phyloP scores from a whole-genome alignment of 2,797 vertebrate species.

The Naso thynnoides region DNA sequence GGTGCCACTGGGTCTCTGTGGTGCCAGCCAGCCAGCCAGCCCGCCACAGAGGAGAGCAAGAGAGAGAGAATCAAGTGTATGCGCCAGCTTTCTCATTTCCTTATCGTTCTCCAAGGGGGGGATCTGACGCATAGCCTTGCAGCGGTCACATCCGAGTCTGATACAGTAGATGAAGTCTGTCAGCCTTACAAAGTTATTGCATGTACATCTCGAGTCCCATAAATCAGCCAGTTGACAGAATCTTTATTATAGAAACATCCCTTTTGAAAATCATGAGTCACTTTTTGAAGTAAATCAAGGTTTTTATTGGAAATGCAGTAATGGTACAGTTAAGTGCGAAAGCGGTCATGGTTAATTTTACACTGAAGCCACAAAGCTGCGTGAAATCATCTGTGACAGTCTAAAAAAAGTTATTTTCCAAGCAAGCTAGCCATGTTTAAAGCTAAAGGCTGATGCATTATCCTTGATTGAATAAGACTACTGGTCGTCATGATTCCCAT shows the following conservation, averaged over 20 bases:
- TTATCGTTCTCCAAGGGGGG: constrained; percentile 77
- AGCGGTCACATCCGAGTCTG: constrained; percentile 52
- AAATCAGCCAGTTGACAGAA: constrained; percentile 29
- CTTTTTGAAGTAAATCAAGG: constrained; percentile 10
- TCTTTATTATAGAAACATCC: constrained; percentile 21
- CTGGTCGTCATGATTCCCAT: constrained; percentile 3
- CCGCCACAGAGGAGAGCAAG: constrained; percentile 42
- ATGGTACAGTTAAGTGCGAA: constrained; percentile 21
- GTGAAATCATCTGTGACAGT: constrained; percentile 24
- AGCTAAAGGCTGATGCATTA: background rate
- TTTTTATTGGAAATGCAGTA: constrained; percentile 25
- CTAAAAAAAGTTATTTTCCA: constrained; percentile 16
- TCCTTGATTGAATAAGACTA: background rate
- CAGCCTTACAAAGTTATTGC: constrained; percentile 28
- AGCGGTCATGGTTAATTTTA: constrained; percentile 30
- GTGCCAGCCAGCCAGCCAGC: constrained; percentile 67
- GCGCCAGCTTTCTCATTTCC: constrained; percentile 71
- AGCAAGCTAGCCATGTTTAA: background rate
- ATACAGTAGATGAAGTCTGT: constrained; percentile 46
- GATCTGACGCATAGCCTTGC: constrained; percentile 66
- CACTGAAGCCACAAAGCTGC: background rate
- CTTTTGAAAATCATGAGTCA: constrained; percentile 35
- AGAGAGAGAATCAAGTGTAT: constrained; percentile 48
- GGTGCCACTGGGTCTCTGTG: constrained; percentile 81
- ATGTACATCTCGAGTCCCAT: constrained; percentile 19